These are phyloP conservation scores for Himalopsyche tibetana DNA, from an alignment of 2,888 invertebrate genomes.

Conservation along the genomic window DNA sequence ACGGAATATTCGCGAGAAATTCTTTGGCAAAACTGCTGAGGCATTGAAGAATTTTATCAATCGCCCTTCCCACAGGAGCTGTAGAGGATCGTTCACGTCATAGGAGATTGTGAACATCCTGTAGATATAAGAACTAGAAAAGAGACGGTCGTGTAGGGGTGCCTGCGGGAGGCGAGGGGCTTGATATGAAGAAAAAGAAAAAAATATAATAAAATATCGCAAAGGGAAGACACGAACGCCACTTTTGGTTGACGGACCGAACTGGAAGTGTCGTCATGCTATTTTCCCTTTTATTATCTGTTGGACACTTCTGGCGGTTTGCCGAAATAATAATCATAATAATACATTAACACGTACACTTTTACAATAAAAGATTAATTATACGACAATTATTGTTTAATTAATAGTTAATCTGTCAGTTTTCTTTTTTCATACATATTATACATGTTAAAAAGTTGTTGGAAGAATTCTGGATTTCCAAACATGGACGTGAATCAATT, in stretches of 20 bases:
- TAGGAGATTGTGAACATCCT: conserved; percentile 27
- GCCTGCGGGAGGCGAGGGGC: too few relatives aligned
- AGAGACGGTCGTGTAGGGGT: background rate
- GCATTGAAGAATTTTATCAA: conserved; percentile 38
- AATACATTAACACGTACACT: too few relatives aligned
- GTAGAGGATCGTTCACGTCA: conserved; percentile 30
- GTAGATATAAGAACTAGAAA: conserved; percentile 37
- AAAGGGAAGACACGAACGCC: conserved; percentile 32
- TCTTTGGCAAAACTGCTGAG: conserved; percentile 8
- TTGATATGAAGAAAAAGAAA: conserved; percentile 8
- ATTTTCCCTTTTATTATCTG: conserved; percentile 25
- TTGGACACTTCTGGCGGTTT: background rate
- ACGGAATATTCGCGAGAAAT: background rate
- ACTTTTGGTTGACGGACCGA: conserved; percentile 40
- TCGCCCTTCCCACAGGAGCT: conserved; percentile 32
- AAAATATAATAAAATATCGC: conserved; percentile 42
- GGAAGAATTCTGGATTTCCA: too few relatives aligned
- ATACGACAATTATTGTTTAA: too few relatives aligned
- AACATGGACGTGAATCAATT: too few relatives aligned
- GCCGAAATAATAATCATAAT: background rate
- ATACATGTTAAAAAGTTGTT: too few relatives aligned
- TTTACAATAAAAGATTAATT: too few relatives aligned
- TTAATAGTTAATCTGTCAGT: too few relatives aligned
- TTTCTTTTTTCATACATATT: too few relatives aligned
- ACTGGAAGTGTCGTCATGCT: conserved; percentile 8